Conservation (phyloP, 2,888 invertebrate genomes). For the Lucinisca nassula region DNA sequence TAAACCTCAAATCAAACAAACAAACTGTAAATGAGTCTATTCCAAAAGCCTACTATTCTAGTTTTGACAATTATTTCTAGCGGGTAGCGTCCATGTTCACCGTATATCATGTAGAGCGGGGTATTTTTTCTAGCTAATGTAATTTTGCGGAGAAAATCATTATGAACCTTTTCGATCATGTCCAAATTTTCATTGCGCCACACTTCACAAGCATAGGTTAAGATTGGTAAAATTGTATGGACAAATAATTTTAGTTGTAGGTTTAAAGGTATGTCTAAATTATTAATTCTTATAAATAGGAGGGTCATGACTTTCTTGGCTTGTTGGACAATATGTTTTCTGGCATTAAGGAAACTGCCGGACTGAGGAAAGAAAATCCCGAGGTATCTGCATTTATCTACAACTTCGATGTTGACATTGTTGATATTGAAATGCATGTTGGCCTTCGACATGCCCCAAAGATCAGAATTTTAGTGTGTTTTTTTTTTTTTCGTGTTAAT, state of each 20-base stretch:
- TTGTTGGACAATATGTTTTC: neutral
- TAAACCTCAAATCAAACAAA: too few relatives aligned
- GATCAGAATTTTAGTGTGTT: slow-evolving; percentile 27
- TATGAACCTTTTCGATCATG: slow-evolving; percentile 20
- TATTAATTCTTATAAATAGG: neutral
- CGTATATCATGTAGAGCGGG: slow-evolving; percentile 23
- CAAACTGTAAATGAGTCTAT: too few relatives aligned
- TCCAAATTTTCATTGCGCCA: too few relatives aligned
- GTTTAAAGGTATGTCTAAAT: neutral
- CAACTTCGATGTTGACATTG: neutral
- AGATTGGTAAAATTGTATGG: slow-evolving; percentile 22
- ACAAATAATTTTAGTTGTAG: slow-evolving; percentile 22
- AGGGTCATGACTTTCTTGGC: slow-evolving; percentile 15
- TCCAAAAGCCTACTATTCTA: slow-evolving; percentile 6
- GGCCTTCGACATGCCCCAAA: neutral
- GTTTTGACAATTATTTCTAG: slow-evolving; percentile 21
- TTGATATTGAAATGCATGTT: neutral
- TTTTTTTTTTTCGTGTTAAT: slow-evolving; percentile 21
- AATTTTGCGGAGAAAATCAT: slow-evolving; percentile 7
- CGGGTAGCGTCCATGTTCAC: slow-evolving; percentile 31
- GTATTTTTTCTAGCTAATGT: slow-evolving; percentile 12
- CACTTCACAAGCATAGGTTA: slow-evolving; percentile 36
- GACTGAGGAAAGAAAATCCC: slow-evolving; percentile 5
- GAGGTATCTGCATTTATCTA: slow-evolving; percentile 7
- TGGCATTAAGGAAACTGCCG: slow-evolving; percentile 22